Evolutionary conservation across 1,140 invertebrate genomes (phyloP), one percentile per base, ranked within the genome.

Genomic region (Pseudomyrmex sp.): DNA sequence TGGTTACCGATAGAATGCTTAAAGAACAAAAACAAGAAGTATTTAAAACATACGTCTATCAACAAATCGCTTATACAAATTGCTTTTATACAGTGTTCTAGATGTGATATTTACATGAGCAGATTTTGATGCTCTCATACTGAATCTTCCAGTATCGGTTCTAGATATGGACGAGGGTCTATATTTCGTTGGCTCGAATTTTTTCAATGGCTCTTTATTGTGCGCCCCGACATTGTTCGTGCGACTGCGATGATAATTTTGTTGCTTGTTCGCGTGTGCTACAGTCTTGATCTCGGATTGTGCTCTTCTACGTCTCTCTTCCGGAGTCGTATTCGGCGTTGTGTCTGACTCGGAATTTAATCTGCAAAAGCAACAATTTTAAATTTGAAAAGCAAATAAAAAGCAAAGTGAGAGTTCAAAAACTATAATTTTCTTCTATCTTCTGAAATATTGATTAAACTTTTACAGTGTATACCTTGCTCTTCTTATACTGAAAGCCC

Each of bases 121-220:
- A 87, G 91, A 91, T 82, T 95, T 93, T 10, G 91, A 87, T 8
- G 93, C 90, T 88, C 96, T 93, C 90, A 96, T 95, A 92, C 96
- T 97, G 89, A 96, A 95, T 85, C 96, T 91, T n/a, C 96, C 96
- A 85, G 95, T 95, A 91, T 97, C 96, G 58, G 94, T 95, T 76
- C 96, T 92, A 4, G 95, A 94, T 88, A 96, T 95, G 26, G 93
- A 91, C 8, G 91, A 85, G 52, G 80, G 83, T 44, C 91, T 91
- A 12, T 92, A 87, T 85, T 93, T 93, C 46, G 59, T 73, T 46
- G 88, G 68, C 26, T 92, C 91, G 7, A 84, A 56, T 85, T 89
- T 92, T 54, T 91, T 92, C 20, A 84, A 80, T 13, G 56, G 68
- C 12, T 92, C 91, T 69, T 89, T 91, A 66, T 23, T 89, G 54